A percentile compares a stretch with the other conserved stretches of the same genome.
Evolutionary conservation across 1,140 invertebrate genomes (phyloP).

Genomic region (Stegodyphus mimosarum): DNA sequence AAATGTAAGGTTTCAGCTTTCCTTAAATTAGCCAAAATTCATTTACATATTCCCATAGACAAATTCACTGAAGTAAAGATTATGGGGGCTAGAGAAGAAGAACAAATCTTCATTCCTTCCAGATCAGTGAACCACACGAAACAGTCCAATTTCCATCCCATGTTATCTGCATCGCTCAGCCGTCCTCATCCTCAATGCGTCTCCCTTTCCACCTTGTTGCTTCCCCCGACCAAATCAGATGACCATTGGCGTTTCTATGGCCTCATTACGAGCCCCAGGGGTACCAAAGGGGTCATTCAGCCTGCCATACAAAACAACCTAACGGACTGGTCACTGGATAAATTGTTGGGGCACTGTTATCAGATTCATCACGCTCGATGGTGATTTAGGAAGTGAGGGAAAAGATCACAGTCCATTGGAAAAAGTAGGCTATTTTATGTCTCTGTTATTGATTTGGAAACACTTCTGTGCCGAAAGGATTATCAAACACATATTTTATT

Average conservation of each 20-base stretch:
- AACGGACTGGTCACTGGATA: slow-evolving; percentile 43
- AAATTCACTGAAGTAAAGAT: background rate
- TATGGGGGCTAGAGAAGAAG: background rate
- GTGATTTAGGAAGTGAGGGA: slow-evolving; percentile 34
- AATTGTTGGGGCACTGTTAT: slow-evolving; percentile 53
- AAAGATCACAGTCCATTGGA: background rate
- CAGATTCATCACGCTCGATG: slow-evolving; percentile 56
- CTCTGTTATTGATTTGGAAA: background rate
- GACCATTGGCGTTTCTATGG: slow-evolving; percentile 43
- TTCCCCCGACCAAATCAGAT: slow-evolving; percentile 4
- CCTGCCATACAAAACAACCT: slow-evolving; percentile 12
- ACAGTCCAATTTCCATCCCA: slow-evolving; percentile 35
- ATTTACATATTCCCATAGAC: background rate
- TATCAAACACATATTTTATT: background rate
- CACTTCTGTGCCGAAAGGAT: background rate
- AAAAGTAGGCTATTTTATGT: background rate
- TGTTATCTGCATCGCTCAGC: slow-evolving; percentile 17
- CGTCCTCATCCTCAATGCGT: background rate
- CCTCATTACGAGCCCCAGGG: slow-evolving; percentile 30
- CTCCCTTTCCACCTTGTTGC: background rate
- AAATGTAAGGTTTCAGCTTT: background rate
- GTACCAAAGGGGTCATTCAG: slow-evolving; percentile 48
- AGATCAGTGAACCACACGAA: background rate
- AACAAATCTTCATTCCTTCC: background rate
- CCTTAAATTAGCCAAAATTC: background rate